phyloP scores from a whole-genome alignment of 1,140 invertebrate genomes.

The Nasonia vitripennis region DNA sequence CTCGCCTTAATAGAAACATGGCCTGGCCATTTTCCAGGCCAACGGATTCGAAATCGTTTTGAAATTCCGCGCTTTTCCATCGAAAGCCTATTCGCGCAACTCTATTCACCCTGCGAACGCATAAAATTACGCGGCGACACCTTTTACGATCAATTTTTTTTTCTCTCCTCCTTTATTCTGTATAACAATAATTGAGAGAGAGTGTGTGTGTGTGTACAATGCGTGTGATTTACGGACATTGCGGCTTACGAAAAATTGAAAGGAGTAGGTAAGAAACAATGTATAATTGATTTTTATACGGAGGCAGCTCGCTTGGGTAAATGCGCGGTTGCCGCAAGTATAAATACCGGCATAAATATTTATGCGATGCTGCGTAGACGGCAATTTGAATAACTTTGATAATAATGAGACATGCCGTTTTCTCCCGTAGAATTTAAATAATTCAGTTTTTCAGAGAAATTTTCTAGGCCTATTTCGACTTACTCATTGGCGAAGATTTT shows the following conservation, averaged over 20 bases:
- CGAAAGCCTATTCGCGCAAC: not conserved
- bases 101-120: not conserved
- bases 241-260: not conserved
- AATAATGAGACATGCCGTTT: not conserved
- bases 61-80: not conserved
- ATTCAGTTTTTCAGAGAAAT: not conserved
- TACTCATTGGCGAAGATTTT: too few relatives aligned
- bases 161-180: not conserved
- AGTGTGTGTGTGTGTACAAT: not conserved
- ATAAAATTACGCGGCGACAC: conserved; percentile 7
- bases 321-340: not conserved
- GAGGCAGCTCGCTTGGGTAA: not conserved
- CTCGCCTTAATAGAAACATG: not conserved
- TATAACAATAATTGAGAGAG: not conserved
- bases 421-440: not conserved
- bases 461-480: not conserved
- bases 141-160: not conserved
- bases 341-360: not conserved
- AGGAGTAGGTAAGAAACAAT: not conserved
- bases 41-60: not conserved
- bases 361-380: not conserved
- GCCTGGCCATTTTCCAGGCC: conserved; percentile 3
- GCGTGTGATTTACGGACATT: not conserved
- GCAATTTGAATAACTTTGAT: not conserved
- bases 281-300: not conserved